These are phyloP conservation scores for Battus philenor DNA, from an alignment of 1,140 invertebrate species.

Conservation along the genomic window DNA sequence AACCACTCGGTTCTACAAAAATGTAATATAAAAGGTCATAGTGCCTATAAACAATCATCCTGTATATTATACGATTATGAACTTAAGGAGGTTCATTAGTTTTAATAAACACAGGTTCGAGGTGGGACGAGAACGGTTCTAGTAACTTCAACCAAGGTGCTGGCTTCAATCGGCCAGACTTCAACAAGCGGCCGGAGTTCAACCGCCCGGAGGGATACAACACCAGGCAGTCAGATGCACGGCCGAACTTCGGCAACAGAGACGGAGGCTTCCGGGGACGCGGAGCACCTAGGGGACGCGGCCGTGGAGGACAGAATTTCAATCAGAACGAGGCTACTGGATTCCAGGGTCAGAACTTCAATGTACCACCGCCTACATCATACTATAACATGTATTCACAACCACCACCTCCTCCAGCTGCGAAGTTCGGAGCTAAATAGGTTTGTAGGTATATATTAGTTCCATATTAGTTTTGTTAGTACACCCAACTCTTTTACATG, in stretches of 20 bases:
- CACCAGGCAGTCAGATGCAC: conserved; percentile 23
- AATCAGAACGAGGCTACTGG: conserved; percentile 11
- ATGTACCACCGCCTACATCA: conserved; percentile 31
- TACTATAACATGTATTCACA: conserved; percentile 66
- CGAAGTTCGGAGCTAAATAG: conserved; percentile 24
- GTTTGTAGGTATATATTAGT: conserved; percentile 6
- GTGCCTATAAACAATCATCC: too few relatives aligned
- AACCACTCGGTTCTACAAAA: too few relatives aligned
- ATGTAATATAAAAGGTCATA: too few relatives aligned
- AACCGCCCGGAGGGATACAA: conserved; percentile 16
- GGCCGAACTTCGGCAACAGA: conserved; percentile 19
- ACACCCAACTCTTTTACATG: background rate
- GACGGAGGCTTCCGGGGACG: conserved; percentile 30
- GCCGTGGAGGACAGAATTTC: conserved; percentile 13
- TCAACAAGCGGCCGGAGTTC: conserved; percentile 21
- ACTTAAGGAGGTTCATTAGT: too few relatives aligned
- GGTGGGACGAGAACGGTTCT: conserved; percentile 34
- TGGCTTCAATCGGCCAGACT: conserved; percentile 21
- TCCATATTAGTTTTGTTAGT: conserved; percentile 3
- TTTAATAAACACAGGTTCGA: conserved; percentile 38
- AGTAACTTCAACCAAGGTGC: conserved; percentile 24
- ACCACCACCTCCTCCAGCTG: conserved; percentile 32
- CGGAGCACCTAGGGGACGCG: conserved; percentile 23
- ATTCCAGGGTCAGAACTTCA: conserved; percentile 25
- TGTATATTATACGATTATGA: too few relatives aligned